Evolutionary conservation across 2,113 vertebrate species (phyloP).

Genomic region (Ptychochromis oligacanthus): DNA sequence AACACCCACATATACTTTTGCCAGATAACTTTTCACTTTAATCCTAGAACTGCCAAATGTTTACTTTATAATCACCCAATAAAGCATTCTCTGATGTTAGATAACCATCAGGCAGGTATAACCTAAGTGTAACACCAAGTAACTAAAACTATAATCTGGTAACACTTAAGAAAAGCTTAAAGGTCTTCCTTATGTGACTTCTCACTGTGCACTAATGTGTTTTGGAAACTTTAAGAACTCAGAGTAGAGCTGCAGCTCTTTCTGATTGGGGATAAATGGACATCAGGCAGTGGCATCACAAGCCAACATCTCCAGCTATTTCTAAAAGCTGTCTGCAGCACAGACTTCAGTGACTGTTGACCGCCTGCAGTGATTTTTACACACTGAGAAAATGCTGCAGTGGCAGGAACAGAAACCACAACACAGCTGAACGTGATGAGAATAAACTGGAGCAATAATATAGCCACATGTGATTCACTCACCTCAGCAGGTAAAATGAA

Average conservation of each 20-base stretch:
- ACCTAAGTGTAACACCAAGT: not conserved
- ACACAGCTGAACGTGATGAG: constrained; percentile 3
- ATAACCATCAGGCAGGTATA: not conserved
- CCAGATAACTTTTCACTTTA: not conserved
- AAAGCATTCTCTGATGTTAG: not conserved
- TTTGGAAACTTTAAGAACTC: not conserved
- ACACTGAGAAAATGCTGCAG: constrained; percentile 2
- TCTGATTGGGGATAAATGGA: not conserved
- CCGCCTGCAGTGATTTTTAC: not conserved
- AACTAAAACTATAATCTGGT: not conserved
- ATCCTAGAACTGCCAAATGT: not conserved
- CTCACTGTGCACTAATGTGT: not conserved
- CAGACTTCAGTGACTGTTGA: not conserved
- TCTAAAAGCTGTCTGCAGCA: not conserved
- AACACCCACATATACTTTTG: not conserved
- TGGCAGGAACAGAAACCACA: constrained; percentile 25
- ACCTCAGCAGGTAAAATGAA: not conserved
- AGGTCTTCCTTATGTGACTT: not conserved
- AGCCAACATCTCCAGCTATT: not conserved
- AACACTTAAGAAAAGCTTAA: not conserved
- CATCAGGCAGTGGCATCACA: not conserved
- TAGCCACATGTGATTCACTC: not conserved
- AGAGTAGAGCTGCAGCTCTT: not conserved
- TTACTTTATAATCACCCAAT: not conserved
- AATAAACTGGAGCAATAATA: constrained; percentile 22